phyloP scores from a whole-genome alignment of 35 echinoderm and acorn worm genomes.

The Chiridota heheva region DNA sequence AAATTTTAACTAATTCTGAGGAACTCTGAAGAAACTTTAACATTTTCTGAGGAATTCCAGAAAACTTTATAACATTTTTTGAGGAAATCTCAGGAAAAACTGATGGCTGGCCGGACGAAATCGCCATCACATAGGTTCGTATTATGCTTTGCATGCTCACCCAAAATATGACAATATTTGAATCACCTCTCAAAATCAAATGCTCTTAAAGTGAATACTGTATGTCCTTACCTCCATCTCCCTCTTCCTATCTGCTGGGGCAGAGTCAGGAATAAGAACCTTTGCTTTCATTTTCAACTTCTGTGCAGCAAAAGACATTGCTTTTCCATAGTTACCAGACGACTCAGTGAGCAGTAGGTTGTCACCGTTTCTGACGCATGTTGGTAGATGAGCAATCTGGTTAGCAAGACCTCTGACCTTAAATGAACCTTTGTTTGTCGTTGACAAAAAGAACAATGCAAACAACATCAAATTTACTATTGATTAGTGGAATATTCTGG shows the following conservation, averaged over 20 bases:
- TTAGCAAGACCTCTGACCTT: constrained; percentile 63
- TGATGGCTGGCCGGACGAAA: too few relatives aligned
- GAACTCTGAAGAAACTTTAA: too few relatives aligned
- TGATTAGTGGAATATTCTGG: neutral
- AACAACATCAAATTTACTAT: neutral
- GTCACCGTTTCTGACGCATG: constrained; percentile 19
- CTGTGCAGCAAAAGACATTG: constrained; percentile 44
- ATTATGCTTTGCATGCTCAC: too few relatives aligned
- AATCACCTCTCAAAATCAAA: too few relatives aligned
- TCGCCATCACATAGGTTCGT: too few relatives aligned
- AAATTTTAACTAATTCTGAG: too few relatives aligned
- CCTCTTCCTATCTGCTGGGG: constrained; percentile 35
- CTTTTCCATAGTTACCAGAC: constrained; percentile 75
- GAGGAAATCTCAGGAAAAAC: too few relatives aligned
- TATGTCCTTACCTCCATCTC: constrained; percentile 42
- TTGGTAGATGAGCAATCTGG: constrained; percentile 50
- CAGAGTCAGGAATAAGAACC: constrained; percentile 60
- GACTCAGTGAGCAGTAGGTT: constrained; percentile 55
- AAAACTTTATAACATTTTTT: too few relatives aligned
- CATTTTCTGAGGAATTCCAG: too few relatives aligned
- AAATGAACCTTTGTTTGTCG: constrained; percentile 77
- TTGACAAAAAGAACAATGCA: neutral
- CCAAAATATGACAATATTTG: too few relatives aligned
- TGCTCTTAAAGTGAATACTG: too few relatives aligned
- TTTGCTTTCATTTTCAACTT: constrained; percentile 30